Conservation (phyloP, 2,113 vertebrate species). For the Alosa alosa region DNA sequence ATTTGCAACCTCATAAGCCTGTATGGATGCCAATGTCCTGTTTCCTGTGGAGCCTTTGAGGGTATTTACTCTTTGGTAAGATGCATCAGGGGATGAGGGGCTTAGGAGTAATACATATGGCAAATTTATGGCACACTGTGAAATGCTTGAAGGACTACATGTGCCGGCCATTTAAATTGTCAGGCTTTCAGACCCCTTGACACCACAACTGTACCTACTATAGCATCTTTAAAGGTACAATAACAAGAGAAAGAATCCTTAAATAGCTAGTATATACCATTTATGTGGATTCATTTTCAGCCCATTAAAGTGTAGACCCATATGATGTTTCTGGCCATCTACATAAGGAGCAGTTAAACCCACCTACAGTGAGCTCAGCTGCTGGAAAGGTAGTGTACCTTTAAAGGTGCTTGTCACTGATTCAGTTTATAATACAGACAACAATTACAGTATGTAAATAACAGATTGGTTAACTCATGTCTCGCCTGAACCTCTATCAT, state of each 20-base stretch:
- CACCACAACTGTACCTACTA: not conserved
- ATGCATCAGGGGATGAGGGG: not conserved
- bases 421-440: not conserved
- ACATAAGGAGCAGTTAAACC: not conserved
- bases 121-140: not conserved
- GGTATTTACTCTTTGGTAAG: not conserved
- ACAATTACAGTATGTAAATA: not conserved
- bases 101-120: not conserved
- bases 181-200: slow-evolving; percentile 1
- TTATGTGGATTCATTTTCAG: not conserved
- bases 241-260: not conserved
- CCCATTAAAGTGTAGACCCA: not conserved
- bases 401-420: not conserved
- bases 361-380: not conserved
- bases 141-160: not conserved
- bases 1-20: not conserved
- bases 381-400: not conserved
- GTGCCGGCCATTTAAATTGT: not conserved
- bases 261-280: not conserved
- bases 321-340: not conserved
- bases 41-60: not conserved
- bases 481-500: not conserved
- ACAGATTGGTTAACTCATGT: not conserved
- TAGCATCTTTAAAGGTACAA: not conserved
- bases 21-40: not conserved